These are phyloP conservation scores for Megatriorchis doriae DNA, from an alignment of 2,113 vertebrate species.

Conservation along the genomic window DNA sequence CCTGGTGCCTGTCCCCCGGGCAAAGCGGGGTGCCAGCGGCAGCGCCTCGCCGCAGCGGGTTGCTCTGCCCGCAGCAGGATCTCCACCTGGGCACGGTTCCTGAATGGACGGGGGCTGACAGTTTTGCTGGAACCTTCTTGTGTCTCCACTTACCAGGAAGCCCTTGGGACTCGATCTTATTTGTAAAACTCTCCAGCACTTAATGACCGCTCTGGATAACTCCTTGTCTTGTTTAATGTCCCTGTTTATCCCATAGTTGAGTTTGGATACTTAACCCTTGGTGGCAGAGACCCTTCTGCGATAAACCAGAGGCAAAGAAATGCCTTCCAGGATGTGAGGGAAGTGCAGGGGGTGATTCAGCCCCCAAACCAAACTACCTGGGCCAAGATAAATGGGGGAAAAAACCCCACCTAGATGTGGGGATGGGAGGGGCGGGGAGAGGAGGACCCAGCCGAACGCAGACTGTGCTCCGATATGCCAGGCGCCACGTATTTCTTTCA, in stretches of 20 bases:
- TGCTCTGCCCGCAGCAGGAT: background rate
- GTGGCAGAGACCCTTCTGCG: background rate
- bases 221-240: background rate
- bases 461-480: background rate
- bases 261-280: background rate
- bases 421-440: background rate
- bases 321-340: background rate
- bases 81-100: background rate
- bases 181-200: background rate
- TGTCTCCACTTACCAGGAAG: background rate
- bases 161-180: background rate
- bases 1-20: rapidly evolving
- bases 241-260: background rate
- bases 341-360: background rate
- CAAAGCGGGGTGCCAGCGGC: rapidly evolving
- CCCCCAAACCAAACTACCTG: background rate
- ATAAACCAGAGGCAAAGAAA: background rate
- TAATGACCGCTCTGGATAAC: background rate
- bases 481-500: background rate
- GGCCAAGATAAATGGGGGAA: background rate
- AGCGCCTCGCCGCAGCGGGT: background rate
- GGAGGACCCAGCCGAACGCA: background rate
- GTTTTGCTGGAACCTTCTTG: background rate
- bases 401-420: rapidly evolving
- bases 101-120: background rate